Percentiles rank a stretch among this genome's conserved stretches.
These are phyloP conservation scores for Drosophila fungiperda DNA, from an alignment of 2,888 invertebrate species.

Conservation along the genomic window DNA sequence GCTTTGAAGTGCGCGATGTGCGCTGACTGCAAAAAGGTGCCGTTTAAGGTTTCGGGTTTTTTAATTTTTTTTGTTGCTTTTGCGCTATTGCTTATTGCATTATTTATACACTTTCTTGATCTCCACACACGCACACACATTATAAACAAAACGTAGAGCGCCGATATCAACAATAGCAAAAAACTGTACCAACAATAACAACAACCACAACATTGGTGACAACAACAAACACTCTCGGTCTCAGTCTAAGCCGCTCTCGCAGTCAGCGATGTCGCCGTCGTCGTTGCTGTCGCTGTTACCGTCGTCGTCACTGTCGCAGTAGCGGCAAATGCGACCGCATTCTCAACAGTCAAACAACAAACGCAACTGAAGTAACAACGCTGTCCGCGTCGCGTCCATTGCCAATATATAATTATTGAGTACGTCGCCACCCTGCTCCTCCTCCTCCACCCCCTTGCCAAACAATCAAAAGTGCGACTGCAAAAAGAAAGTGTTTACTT, in stretches of 20 bases:
- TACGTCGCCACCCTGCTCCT: slow-evolving; percentile 6
- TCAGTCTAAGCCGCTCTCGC: slow-evolving; percentile 48
- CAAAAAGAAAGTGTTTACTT: slow-evolving; percentile 43
- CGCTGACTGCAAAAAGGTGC: slow-evolving; percentile 77
- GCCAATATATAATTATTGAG: slow-evolving; percentile 19
- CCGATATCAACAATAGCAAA: slow-evolving; percentile 28
- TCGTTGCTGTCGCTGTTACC: slow-evolving; percentile 9
- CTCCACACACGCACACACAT: slow-evolving; percentile 39
- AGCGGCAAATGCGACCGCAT: slow-evolving; percentile 62
- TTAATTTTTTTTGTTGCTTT: slow-evolving; percentile 56
- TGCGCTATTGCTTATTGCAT: slow-evolving; percentile 65
- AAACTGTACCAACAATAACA: slow-evolving; percentile 35
- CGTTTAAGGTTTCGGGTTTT: slow-evolving; percentile 70
- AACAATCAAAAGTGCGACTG: slow-evolving; percentile 17
- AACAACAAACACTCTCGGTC: slow-evolving; percentile 66
- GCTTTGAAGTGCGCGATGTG: slow-evolving; percentile 66
- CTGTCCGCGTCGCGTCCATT: slow-evolving; percentile 54
- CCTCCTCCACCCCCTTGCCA: background rate
- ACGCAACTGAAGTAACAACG: slow-evolving; percentile 76
- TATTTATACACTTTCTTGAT: slow-evolving; percentile 67
- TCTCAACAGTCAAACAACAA: slow-evolving; percentile 75
- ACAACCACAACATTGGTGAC: slow-evolving; percentile 59
- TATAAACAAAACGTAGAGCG: slow-evolving; percentile 63
- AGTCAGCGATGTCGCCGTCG: slow-evolving; percentile 37
- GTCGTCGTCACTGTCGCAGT: slow-evolving; percentile 34